phyloP scores from a whole-genome alignment of 1,140 invertebrate species.

The Maconellicoccus hirsutus region DNA sequence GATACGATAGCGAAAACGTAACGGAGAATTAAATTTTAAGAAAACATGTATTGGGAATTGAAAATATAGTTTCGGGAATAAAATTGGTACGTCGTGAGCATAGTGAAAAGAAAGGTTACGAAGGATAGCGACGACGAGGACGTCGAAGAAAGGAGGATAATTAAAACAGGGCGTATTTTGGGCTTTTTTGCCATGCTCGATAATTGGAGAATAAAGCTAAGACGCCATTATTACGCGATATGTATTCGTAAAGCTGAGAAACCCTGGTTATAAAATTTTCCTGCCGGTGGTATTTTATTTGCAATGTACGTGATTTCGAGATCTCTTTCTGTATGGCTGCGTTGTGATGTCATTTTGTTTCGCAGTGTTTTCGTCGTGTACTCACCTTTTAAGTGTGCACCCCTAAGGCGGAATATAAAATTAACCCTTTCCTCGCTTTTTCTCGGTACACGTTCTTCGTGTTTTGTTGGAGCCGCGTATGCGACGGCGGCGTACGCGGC shows the following conservation, averaged over 20 bases:
- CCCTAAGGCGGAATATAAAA: conserved; percentile 12
- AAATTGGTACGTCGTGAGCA: too few species aligned
- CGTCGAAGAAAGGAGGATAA: too few species aligned
- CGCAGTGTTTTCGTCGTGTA: conserved; percentile 7
- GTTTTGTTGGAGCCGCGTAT: background rate
- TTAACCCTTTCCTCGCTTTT: conserved; percentile 21
- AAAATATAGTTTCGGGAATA: too few species aligned
- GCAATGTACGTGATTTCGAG: conserved; percentile 2
- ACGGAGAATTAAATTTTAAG: too few species aligned
- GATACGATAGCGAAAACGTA: too few species aligned
- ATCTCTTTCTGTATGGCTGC: background rate
- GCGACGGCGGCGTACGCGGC: background rate
- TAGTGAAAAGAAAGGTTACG: too few species aligned
- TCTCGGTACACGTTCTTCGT: conserved; percentile 8
- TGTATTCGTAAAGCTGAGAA: background rate
- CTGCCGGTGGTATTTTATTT: background rate
- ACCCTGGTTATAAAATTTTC: conserved; percentile 4
- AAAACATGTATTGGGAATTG: too few species aligned
- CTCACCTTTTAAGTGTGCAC: conserved; percentile 2
- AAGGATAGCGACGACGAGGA: too few species aligned
- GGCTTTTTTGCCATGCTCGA: too few species aligned
- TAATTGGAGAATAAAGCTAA: too few species aligned
- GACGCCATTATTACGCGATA: too few species aligned
- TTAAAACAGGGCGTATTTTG: too few species aligned
- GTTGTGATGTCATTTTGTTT: conserved; percentile 9